Conservation (phyloP, 2,113 vertebrate species). For the Laticauda laticaudata region DNA sequence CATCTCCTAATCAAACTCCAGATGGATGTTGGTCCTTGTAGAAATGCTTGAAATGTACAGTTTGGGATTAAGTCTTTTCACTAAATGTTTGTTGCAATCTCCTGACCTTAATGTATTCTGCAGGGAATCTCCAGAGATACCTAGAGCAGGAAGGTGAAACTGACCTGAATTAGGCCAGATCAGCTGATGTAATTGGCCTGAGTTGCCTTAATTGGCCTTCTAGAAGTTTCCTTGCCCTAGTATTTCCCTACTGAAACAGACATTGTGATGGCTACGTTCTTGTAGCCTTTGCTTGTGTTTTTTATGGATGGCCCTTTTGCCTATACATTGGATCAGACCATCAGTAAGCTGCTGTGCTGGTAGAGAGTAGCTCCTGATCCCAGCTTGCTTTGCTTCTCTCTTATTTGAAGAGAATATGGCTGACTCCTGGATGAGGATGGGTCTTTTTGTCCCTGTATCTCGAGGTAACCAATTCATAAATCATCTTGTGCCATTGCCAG, state of each 20-base stretch:
- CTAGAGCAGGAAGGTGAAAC: not conserved
- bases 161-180: not conserved
- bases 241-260: not conserved
- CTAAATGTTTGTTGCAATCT: not conserved
- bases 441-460: not conserved
- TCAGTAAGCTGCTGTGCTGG: slow-evolving; percentile 8
- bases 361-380: slow-evolving; percentile 39
- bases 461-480: not conserved
- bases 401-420: slow-evolving; percentile 58
- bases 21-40: not conserved
- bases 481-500: slow-evolving; percentile 13
- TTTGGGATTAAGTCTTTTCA: not conserved
- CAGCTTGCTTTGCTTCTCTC: slow-evolving; percentile 61
- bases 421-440: slow-evolving; percentile 42
- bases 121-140: not conserved
- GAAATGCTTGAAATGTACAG: not conserved
- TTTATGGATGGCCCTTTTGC: slow-evolving; percentile 67
- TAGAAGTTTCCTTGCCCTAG: not conserved
- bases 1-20: not conserved
- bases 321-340: slow-evolving; percentile 8
- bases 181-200: not conserved
- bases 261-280: not conserved
- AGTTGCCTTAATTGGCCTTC: not conserved
- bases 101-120: not conserved
- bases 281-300: slow-evolving; percentile 38